Evolutionary conservation across 2,888 invertebrate genomes (phyloP).

Genomic region (Cataglyphis cursor): DNA sequence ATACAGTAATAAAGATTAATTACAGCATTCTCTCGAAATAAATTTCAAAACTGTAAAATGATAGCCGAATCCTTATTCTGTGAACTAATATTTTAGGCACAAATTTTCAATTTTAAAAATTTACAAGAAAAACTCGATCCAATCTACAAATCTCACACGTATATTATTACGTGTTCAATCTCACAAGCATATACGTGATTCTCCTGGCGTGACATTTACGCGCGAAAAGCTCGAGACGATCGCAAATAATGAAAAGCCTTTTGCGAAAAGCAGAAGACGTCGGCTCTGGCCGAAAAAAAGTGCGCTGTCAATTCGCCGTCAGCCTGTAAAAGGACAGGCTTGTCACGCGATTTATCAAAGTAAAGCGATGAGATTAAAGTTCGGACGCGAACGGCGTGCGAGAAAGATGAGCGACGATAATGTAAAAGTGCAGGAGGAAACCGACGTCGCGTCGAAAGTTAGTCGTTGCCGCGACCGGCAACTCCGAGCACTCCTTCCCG

Average conservation of each 20-base stretch:
- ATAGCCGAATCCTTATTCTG: not conserved
- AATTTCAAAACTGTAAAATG: not conserved
- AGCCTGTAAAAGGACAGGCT: slow-evolving; percentile 35
- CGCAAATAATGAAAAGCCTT: slow-evolving; percentile 25
- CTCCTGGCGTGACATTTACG: not conserved
- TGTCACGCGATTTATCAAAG: slow-evolving; percentile 56
- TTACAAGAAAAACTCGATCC: slow-evolving; percentile 29
- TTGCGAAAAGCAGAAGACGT: not conserved
- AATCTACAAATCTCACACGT: slow-evolving; percentile 32
- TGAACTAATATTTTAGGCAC: not conserved
- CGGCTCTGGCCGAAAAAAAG: slow-evolving; percentile 33
- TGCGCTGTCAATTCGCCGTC: slow-evolving; percentile 44
- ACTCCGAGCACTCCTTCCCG: not conserved
- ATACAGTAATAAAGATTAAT: slow-evolving; percentile 20
- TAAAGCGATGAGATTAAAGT: slow-evolving; percentile 56
- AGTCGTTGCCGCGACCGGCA: slow-evolving; percentile 31
- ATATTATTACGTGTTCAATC: slow-evolving; percentile 16
- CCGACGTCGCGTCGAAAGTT: slow-evolving; percentile 50
- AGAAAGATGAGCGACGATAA: slow-evolving; percentile 53
- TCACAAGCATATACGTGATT: not conserved
- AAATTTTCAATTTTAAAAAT: slow-evolving; percentile 23
- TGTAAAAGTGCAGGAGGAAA: slow-evolving; percentile 47
- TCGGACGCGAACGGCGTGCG: slow-evolving; percentile 39
- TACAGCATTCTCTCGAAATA: slow-evolving; percentile 12
- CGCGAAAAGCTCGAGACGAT: not conserved